These are phyloP conservation scores for Callaeas wilsoni DNA, from an alignment of 2,113 vertebrate species.

Conservation along the genomic window DNA sequence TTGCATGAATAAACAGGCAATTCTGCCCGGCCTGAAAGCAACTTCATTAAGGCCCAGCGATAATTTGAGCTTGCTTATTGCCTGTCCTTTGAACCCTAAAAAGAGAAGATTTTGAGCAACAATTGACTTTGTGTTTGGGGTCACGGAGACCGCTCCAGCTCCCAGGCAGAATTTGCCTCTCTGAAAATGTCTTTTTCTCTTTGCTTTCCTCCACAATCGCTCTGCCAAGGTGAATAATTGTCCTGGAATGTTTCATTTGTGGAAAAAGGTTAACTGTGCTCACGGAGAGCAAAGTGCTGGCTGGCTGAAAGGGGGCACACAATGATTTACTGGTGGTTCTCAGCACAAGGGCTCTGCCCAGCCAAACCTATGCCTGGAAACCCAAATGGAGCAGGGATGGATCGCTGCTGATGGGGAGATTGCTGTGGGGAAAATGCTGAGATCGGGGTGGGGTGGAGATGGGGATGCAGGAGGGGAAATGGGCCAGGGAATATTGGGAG, in stretches of 20 bases:
- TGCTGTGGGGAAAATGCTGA: fast-evolving
- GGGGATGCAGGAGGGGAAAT: not conserved
- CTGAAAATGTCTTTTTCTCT: not conserved
- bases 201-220: not conserved
- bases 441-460: not conserved
- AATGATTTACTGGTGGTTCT: not conserved
- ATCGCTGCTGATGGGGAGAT: too few species aligned
- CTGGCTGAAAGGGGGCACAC: not conserved
- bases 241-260: not conserved
- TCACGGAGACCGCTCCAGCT: not conserved
- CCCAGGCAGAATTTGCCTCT: not conserved
- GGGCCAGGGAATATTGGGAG: not conserved
- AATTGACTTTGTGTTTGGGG: not conserved
- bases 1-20: not conserved
- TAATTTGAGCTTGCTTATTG: not conserved
- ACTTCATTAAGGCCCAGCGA: not conserved
- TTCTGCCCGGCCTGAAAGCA: not conserved
- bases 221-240: not conserved
- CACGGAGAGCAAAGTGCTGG: not conserved
- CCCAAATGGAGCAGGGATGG: not conserved
- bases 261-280: not conserved
- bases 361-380: not conserved
- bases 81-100: not conserved
- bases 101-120: not conserved
- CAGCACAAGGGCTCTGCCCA: not conserved